These are phyloP conservation scores for Camponotus pennsylvanicus DNA, from an alignment of 1,140 invertebrate genomes.

Conservation along the genomic window DNA sequence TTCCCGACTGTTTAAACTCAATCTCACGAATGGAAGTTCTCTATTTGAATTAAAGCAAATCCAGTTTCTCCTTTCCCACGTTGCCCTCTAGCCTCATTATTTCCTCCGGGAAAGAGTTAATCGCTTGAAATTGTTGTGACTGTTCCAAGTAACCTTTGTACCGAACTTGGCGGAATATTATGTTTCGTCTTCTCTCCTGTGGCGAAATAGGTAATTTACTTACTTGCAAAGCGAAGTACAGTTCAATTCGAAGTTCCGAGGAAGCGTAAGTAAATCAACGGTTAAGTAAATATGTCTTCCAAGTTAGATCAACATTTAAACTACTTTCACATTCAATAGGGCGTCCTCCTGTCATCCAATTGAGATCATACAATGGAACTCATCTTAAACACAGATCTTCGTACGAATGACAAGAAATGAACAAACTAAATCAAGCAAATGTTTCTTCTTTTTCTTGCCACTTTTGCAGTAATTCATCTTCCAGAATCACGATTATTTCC, in stretches of 20 bases:
- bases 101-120: conserved; percentile 28
- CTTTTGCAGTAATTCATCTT: conserved; percentile 24
- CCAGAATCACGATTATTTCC: conserved; percentile 1
- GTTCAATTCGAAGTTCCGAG: conserved; percentile 25
- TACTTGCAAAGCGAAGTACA: conserved; percentile 5
- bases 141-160: conserved; percentile 35
- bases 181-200: conserved; percentile 37
- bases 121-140: conserved; percentile 44
- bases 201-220: conserved; percentile 41
- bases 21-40: conserved; percentile 42
- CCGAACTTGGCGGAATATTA: conserved; percentile 37
- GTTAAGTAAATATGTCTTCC: conserved; percentile 47
- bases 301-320: conserved; percentile 29
- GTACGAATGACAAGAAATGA: not conserved
- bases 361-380: not conserved
- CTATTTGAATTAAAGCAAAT: conserved; percentile 52
- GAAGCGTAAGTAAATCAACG: conserved; percentile 53
- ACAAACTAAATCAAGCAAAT: not conserved
- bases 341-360: not conserved
- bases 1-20: conserved; percentile 33
- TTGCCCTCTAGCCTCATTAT: conserved; percentile 33
- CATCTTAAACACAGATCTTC: not conserved
- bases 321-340: conserved; percentile 2
- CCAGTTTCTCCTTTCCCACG: conserved; percentile 21
- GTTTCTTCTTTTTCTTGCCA: conserved; percentile 15